A percentile compares a stretch with the other conserved stretches of the same genome.
Evolutionary conservation across 2,797 vertebrate species (phyloP).

Genomic region (Platalea minor): DNA sequence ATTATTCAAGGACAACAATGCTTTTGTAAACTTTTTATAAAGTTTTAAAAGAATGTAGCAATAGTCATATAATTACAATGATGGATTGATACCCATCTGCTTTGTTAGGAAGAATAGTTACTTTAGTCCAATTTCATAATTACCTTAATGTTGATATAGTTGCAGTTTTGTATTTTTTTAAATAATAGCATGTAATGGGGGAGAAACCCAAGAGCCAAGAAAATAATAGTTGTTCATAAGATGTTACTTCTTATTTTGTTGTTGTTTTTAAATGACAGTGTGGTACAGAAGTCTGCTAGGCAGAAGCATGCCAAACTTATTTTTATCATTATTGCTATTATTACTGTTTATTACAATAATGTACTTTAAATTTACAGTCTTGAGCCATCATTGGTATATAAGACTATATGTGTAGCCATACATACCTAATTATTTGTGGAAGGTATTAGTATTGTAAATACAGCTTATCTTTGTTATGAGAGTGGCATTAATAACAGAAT

Average conservation of each 20-base stretch:
- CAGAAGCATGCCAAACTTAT: not conserved
- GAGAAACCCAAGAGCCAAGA: not conserved
- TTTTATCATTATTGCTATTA: constrained; percentile 24
- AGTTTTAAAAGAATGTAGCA: not conserved
- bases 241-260: not conserved
- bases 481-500: constrained; percentile 68
- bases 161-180: not conserved
- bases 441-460: constrained; percentile 49
- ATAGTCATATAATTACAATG: not conserved
- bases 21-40: not conserved
- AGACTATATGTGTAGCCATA: constrained; percentile 17
- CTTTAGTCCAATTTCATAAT: not conserved
- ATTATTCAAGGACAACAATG: not conserved
- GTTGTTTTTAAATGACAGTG: not conserved
- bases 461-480: constrained; percentile 35
- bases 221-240: not conserved
- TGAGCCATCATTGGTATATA: not conserved
- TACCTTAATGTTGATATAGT: not conserved
- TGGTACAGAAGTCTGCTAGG: not conserved
- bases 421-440: constrained; percentile 52
- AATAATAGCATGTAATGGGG: not conserved
- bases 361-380: constrained; percentile 20
- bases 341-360: constrained; percentile 17
- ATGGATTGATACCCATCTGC: not conserved
- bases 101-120: not conserved